Evolutionary conservation across 1,140 invertebrate genomes (phyloP).

Genomic region (Megathymus violae): DNA sequence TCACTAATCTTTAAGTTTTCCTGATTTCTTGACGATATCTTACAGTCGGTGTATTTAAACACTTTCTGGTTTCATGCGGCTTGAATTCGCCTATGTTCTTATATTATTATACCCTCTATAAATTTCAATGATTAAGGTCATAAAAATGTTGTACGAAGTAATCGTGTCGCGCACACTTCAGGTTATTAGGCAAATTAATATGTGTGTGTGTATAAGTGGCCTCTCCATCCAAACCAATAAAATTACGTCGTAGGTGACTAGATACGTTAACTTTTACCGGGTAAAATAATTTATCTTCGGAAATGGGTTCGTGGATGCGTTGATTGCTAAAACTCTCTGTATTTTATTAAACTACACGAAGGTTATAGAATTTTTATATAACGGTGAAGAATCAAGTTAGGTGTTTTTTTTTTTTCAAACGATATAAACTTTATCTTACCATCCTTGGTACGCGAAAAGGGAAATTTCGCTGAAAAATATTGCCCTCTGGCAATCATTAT

Average conservation of each 20-base stretch:
- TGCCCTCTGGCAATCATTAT: slow-evolving; percentile 2
- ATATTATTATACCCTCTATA: slow-evolving; percentile 41
- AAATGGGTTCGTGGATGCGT: slow-evolving; percentile 20
- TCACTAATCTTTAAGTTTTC: background rate
- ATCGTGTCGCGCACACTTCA: slow-evolving; percentile 39
- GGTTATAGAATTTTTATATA: too few species aligned
- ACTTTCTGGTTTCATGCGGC: slow-evolving; percentile 8
- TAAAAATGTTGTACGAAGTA: slow-evolving; percentile 45
- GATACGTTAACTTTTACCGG: slow-evolving; percentile 33
- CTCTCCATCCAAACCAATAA: slow-evolving; percentile 48
- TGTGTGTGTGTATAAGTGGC: too few species aligned
- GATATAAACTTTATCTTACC: too few species aligned
- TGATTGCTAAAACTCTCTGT: slow-evolving; percentile 3
- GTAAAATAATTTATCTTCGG: slow-evolving; percentile 28
- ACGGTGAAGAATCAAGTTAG: too few species aligned
- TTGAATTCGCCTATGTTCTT: background rate
- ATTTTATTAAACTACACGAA: slow-evolving; percentile 5
- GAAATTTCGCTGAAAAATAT: background rate
- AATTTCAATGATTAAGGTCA: slow-evolving; percentile 59
- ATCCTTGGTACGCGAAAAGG: too few species aligned
- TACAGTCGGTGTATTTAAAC: too few species aligned
- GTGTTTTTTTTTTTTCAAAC: too few species aligned
- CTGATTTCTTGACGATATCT: too few species aligned
- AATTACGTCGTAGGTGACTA: slow-evolving; percentile 46
- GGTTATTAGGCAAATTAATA: slow-evolving; percentile 37